phyloP scores from a whole-genome alignment of 2,113 vertebrate species.

The Nansenia antarctica region DNA sequence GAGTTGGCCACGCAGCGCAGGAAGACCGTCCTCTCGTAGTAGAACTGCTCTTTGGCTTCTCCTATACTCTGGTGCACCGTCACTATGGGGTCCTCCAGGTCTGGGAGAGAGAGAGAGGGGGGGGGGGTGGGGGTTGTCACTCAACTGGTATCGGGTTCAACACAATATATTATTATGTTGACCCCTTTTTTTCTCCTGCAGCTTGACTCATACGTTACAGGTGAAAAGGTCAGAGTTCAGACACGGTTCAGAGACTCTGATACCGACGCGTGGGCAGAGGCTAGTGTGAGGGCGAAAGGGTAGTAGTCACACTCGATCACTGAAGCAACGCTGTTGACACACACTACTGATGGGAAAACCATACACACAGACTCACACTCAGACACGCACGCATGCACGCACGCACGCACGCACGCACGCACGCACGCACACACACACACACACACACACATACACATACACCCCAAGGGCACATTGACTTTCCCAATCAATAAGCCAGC shows the following conservation, averaged over 20 bases:
- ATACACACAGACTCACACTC: neutral
- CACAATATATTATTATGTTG: neutral
- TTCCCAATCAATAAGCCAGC: conserved; percentile 51
- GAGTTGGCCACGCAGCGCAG: conserved; percentile 96
- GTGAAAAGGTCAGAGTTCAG: neutral
- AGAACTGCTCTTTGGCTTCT: conserved; percentile 97
- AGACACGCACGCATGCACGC: neutral
- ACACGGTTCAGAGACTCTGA: neutral
- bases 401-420: conserved; percentile 1
- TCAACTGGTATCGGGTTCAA: neutral
- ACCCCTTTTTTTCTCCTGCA: neutral
- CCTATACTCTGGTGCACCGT: conserved; percentile 98
- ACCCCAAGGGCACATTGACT: conserved; percentile 61
- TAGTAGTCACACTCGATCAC: conserved; percentile 46
- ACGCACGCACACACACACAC: neutral
- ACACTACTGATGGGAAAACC: neutral
- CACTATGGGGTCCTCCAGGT: conserved; percentile 93
- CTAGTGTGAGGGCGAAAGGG: conserved; percentile 25
- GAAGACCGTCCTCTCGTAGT: conserved; percentile 96
- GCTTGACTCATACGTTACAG: too few species aligned
- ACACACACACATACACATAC: conserved; percentile 18
- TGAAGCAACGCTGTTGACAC: conserved; percentile 9
- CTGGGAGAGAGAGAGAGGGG: conserved; percentile 66
- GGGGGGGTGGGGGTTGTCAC: neutral
- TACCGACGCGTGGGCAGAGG: conserved; percentile 27